Evolutionary conservation across 2,888 invertebrate genomes (phyloP).

Genomic region (Branchellion lobata): DNA sequence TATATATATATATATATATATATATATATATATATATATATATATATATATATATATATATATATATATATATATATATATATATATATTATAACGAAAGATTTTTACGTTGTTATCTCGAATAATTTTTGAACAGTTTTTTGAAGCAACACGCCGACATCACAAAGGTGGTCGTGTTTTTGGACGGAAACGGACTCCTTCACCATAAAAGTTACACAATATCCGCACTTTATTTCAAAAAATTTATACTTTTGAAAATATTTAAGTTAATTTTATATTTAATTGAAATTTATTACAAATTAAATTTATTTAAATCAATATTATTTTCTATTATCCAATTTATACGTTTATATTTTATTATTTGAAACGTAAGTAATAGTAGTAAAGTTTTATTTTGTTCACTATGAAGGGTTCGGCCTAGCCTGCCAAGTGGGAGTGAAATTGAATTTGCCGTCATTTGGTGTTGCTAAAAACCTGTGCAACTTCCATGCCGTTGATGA

Average conservation of each 20-base stretch:
- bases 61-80: no score
- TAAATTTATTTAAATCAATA: no score
- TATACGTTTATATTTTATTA: no score
- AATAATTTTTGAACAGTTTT: constrained; percentile 55
- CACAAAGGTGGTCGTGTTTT: constrained; percentile 58
- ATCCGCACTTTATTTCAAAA: background rate
- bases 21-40: no score
- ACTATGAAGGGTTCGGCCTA: constrained; percentile 62
- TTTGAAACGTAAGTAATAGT: no score
- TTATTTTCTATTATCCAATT: background rate
- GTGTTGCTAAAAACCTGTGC: constrained; percentile 64
- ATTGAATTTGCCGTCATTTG: constrained; percentile 61
- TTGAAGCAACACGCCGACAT: constrained; percentile 55
- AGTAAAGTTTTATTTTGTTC: background rate
- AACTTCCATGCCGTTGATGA: constrained; percentile 54
- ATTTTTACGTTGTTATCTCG: no score
- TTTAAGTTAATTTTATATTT: no score
- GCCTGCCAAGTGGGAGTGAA: constrained; percentile 64
- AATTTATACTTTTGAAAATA: no score
- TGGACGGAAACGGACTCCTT: constrained; percentile 44
- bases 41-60: no score
- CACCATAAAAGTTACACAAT: constrained; percentile 34
- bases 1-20: no score
- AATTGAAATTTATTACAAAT: no score
- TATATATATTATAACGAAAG: no score